These are phyloP conservation scores for Tragopan temminckii DNA, from an alignment of 2,797 vertebrate genomes.

Conservation along the genomic window DNA sequence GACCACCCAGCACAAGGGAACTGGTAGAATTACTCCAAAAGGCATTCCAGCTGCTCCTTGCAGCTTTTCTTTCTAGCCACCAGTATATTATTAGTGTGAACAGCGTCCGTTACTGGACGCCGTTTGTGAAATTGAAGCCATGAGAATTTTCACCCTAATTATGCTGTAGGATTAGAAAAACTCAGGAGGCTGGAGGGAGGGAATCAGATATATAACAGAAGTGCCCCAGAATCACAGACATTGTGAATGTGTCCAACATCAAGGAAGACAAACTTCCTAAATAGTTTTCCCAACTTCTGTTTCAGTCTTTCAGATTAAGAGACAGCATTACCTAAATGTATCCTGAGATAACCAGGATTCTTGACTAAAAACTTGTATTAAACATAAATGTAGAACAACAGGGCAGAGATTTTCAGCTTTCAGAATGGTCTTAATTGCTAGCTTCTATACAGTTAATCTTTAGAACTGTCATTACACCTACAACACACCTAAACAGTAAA, in stretches of 20 bases:
- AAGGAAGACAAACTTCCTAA: background rate
- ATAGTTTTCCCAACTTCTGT: background rate
- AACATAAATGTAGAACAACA: background rate
- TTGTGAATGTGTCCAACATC: background rate
- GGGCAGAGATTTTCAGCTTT: background rate
- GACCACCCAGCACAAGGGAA: background rate
- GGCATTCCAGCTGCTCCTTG: background rate
- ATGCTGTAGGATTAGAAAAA: accelerated
- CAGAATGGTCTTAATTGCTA: background rate
- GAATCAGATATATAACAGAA: background rate
- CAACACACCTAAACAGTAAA: background rate
- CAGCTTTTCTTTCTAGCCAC: background rate
- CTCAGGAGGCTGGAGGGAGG: background rate
- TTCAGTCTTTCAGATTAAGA: background rate
- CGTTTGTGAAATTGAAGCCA: background rate
- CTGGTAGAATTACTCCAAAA: background rate
- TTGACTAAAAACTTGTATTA: background rate
- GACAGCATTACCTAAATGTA: background rate
- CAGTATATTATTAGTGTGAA: background rate
- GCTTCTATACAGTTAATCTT: background rate
- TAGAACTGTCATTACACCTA: background rate
- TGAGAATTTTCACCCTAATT: background rate
- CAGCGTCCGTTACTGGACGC: background rate
- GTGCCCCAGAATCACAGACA: background rate
- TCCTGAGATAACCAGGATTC: background rate